Evolutionary conservation across 2,113 vertebrate species (phyloP).

Genomic region (Elephantulus edwardii): DNA sequence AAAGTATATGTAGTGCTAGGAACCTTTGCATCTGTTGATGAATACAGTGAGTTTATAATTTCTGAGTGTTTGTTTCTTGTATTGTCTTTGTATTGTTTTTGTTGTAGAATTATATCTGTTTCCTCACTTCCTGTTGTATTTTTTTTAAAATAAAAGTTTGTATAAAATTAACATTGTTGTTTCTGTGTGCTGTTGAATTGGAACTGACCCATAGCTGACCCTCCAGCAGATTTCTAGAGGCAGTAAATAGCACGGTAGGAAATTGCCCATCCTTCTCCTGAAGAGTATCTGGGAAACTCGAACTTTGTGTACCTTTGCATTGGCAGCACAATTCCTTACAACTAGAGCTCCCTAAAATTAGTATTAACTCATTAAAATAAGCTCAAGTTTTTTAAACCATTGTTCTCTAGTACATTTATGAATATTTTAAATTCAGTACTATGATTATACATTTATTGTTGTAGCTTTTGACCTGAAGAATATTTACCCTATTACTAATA

Average conservation of each 20-base stretch:
- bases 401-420: neutral
- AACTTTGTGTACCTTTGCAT: too few relatives aligned
- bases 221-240: too few relatives aligned
- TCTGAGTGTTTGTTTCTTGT: neutral
- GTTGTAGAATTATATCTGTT: neutral
- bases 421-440: neutral
- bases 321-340: too few relatives aligned
- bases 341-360: too few relatives aligned
- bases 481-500: neutral
- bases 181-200: too few relatives aligned
- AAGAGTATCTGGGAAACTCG: too few relatives aligned
- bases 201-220: too few relatives aligned
- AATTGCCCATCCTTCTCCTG: too few relatives aligned
- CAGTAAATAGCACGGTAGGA: too few relatives aligned
- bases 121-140: neutral
- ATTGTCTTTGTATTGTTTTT: neutral
- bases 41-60: neutral
- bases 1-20: neutral
- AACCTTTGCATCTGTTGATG: neutral
- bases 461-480: neutral
- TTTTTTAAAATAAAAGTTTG: neutral
- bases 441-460: neutral
- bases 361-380: neutral
- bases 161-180: too few relatives aligned
- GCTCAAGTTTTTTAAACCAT: neutral